Evolutionary conservation across 2,888 invertebrate species (phyloP).

Genomic region (Epinotia bilunana): DNA sequence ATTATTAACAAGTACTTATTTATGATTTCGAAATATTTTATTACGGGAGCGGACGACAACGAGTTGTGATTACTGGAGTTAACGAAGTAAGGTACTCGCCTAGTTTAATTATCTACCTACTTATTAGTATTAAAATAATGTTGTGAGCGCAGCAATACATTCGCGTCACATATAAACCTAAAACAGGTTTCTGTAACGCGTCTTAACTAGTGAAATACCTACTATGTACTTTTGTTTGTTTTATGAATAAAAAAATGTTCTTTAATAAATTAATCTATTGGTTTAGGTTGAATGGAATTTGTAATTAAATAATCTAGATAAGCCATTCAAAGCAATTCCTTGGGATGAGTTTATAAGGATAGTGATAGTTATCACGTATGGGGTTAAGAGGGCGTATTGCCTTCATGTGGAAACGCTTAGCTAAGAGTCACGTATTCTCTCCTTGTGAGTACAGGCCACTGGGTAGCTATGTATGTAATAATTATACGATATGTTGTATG

Average conservation of each 20-base stretch:
- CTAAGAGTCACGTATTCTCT: constrained; percentile 37
- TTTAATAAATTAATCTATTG: not conserved
- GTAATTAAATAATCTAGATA: not conserved
- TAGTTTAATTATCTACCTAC: too few relatives aligned
- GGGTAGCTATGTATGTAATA: not conserved
- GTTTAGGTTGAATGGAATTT: not conserved
- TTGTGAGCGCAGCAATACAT: too few relatives aligned
- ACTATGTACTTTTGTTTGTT: too few relatives aligned
- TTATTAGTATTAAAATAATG: too few relatives aligned
- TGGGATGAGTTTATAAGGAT: constrained; percentile 7
- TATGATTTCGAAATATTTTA: too few relatives aligned
- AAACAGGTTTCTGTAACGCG: too few relatives aligned
- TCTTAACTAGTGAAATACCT: too few relatives aligned
- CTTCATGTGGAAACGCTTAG: constrained; percentile 28
- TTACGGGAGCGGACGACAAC: too few relatives aligned
- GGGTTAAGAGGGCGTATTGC: constrained; percentile 37
- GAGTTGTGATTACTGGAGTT: too few relatives aligned
- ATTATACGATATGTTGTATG: not conserved
- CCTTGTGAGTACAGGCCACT: constrained; percentile 22
- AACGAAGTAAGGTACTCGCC: too few relatives aligned
- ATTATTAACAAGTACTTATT: not conserved
- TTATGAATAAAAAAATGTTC: too few relatives aligned
- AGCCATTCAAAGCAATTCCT: not conserved
- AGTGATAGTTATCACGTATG: constrained; percentile 39
- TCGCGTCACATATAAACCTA: too few relatives aligned